Base-by-base conservation (phyloP, 1,140 invertebrate species). In the Heliconius congener region DNA sequence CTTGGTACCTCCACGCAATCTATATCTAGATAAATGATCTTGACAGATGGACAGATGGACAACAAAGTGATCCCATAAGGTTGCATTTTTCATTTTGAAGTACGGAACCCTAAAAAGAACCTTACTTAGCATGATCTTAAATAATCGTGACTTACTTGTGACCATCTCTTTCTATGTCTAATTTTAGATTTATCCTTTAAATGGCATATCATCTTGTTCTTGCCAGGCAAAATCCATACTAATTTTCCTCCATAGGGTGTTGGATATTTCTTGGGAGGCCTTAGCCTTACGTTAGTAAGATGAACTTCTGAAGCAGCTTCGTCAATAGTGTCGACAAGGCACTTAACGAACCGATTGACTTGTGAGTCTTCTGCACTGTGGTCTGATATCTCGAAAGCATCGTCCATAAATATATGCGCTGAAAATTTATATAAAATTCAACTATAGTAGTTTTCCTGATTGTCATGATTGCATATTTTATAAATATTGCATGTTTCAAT, bases 371-470 rank as follows among this genome's bases (percentile, higher is more conserved):
- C 98, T 74, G 98, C 96, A 84, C 98, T 98, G 87, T 99, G 98
- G 88, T 99, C 98, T 72, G 98, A 97, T 72, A 99, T 96, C 95
- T 99, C 99, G 90, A 99, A 99, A 2, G 99, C 99, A 88, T 99
- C 99, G 94, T 99, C 99, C 94, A 99, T 98, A 94, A 99, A 99
- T 81, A 99, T 99, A 88, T 99, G 98, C 70, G 98, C 98, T 99
- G 91, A 27, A 96, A 96, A 85, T 66, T 27, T 13, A 66, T 11
- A 66, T 4, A 23, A 60, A 23, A 27, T n/a, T 60, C 8, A 60
- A 23, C 8, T 60, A 8, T 60, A 23, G 0, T 23, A 60, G 0
- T 16, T 23, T n/a, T 60, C 9, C 9, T 52, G 16, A 19, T 19
- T 19, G 16, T 52, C 6, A 19, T 19, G 16, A 46, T 46, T 16